A percentile compares a stretch with the other conserved stretches of the same genome.
Evolutionary conservation across 2,113 vertebrate species (phyloP).

Genomic region (Holacanthus passer): DNA sequence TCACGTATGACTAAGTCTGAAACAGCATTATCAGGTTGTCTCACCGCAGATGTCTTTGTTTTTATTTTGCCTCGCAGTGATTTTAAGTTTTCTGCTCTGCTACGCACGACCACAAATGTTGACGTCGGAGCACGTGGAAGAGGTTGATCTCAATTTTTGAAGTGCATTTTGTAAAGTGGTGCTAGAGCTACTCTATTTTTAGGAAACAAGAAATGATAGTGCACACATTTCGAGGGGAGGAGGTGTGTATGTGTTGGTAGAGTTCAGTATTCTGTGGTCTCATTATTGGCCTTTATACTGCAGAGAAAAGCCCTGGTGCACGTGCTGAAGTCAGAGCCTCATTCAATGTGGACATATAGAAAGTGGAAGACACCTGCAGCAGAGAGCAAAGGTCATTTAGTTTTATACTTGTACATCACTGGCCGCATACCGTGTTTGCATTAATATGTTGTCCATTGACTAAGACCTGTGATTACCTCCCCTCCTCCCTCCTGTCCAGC

Average conservation of each 20-base stretch:
- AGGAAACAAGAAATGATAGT: constrained; percentile 21
- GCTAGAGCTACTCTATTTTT: constrained; percentile 12
- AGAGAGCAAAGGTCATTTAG: constrained; percentile 78
- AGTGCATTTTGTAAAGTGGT: constrained; percentile 11
- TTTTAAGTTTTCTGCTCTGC: constrained; percentile 1
- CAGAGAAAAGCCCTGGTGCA: constrained; percentile 16
- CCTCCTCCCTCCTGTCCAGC: constrained; percentile 40
- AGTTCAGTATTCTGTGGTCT: constrained; percentile 19
- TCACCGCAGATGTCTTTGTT: constrained; percentile 80
- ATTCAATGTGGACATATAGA: constrained; percentile 47
- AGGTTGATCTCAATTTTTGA: constrained; percentile 8
- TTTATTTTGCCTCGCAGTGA: neutral
- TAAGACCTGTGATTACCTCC: constrained; percentile 90
- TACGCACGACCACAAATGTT: neutral
- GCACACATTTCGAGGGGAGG: neutral
- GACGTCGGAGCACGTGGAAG: neutral
- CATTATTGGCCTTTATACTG: constrained; percentile 28
- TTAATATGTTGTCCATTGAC: constrained; percentile 88
- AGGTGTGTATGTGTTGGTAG: neutral
- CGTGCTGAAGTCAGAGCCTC: constrained; percentile 54
- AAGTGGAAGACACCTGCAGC: constrained; percentile 78
- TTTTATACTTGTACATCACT: constrained; percentile 81
- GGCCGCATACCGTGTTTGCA: constrained; percentile 85
- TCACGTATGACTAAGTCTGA: constrained; percentile 89
- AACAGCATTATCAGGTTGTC: constrained; percentile 84